A percentile compares a stretch with the other conserved stretches of the same genome.
phyloP scores from a whole-genome alignment of 2,113 vertebrate species.

The Sterna hirundo region DNA sequence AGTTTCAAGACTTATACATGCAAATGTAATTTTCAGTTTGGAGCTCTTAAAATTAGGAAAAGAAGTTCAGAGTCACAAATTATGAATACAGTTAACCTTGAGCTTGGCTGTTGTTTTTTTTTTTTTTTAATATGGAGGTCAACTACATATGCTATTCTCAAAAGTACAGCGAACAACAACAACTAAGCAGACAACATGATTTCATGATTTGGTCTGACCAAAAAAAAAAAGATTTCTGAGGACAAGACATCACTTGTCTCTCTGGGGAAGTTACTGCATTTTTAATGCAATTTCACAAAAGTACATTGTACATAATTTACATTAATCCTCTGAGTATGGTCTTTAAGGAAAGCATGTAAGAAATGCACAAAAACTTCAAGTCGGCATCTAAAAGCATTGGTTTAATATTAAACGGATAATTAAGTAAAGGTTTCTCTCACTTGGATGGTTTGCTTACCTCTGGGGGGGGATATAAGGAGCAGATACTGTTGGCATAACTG shows the following conservation, averaged over 20 bases:
- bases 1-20: background rate
- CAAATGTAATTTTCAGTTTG: background rate
- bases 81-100: background rate
- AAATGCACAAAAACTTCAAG: background rate
- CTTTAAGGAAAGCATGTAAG: background rate
- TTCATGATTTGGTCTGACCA: background rate
- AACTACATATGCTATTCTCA: background rate
- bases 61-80: background rate
- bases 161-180: background rate
- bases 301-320: background rate
- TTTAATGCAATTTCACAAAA: background rate
- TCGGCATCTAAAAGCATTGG: background rate
- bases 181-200: background rate
- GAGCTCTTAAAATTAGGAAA: background rate
- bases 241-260: background rate
- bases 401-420: background rate
- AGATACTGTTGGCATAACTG: constrained; percentile 76
- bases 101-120: background rate
- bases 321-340: background rate
- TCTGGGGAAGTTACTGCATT: background rate
- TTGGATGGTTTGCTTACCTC: constrained; percentile 79
- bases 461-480: constrained; percentile 89
- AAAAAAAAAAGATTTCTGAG: background rate
- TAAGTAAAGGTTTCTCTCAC: background rate
- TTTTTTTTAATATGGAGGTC: background rate